Percentiles rank a stretch among this genome's conserved stretches.
phyloP scores from a whole-genome alignment of 2,888 invertebrate species.

The Heliothis peltigera region DNA sequence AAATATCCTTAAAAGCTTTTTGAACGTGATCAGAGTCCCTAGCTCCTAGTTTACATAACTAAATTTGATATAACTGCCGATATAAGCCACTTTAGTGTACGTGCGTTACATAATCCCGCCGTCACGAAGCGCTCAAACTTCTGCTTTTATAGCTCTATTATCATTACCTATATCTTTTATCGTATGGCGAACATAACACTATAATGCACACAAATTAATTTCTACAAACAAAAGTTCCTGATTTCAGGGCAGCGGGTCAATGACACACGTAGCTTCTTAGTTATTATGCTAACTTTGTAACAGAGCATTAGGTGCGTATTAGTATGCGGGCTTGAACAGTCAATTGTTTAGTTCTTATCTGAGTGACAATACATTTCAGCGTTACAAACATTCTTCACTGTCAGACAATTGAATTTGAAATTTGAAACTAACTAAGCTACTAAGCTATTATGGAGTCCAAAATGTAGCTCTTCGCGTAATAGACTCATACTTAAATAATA shows the following conservation, averaged over 20 bases:
- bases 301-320: constrained; percentile 20
- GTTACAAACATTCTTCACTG: constrained; percentile 32
- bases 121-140: constrained; percentile 45
- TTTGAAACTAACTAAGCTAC: too few relatives aligned
- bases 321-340: constrained; percentile 33
- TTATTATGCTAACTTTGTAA: constrained; percentile 22
- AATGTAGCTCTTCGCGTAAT: too few relatives aligned
- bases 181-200: constrained; percentile 11
- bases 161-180: constrained; percentile 40
- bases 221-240: constrained; percentile 7
- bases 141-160: constrained; percentile 59
- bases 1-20: constrained; percentile 21
- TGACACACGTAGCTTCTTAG: constrained; percentile 6
- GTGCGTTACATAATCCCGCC: constrained; percentile 60
- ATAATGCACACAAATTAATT: constrained; percentile 12
- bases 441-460: too few relatives aligned
- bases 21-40: constrained; percentile 6
- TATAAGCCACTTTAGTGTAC: constrained; percentile 47
- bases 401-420: too few relatives aligned
- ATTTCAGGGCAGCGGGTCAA: constrained; percentile 14
- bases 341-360: constrained; percentile 30
- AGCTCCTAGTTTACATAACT: constrained; percentile 19
- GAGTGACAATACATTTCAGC: constrained; percentile 8
- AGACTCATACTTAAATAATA: too few relatives aligned
- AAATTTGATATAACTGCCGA: constrained; percentile 39